phyloP scores from a whole-genome alignment of 2,797 vertebrate genomes.

The Rhyacichthys aspro region DNA sequence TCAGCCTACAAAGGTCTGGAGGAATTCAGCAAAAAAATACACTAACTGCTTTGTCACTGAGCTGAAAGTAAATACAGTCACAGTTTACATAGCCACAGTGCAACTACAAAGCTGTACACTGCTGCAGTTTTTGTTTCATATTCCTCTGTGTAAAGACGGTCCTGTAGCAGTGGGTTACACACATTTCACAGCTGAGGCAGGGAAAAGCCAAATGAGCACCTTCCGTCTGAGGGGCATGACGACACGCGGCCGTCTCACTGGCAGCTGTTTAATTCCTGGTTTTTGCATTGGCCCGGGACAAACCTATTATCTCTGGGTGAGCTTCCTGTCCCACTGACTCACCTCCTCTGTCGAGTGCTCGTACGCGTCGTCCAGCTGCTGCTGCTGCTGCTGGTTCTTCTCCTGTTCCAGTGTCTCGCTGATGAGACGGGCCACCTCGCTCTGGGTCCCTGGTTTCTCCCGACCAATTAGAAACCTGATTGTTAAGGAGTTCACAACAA shows the following conservation, averaged over 20 bases:
- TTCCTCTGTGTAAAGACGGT: conserved; percentile 29
- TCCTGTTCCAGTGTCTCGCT: conserved; percentile 94
- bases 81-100: conserved; percentile 15
- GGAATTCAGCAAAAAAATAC: conserved; percentile 1
- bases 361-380: conserved; percentile 84
- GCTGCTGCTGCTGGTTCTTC: conserved; percentile 78
- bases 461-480: conserved; percentile 91
- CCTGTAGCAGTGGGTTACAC: conserved; percentile 56
- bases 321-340: conserved; percentile 40
- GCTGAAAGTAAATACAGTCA: conserved; percentile 16
- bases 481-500: conserved; percentile 11
- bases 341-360: conserved; percentile 86
- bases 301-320: conserved; percentile 1
- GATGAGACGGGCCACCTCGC: conserved; percentile 92
- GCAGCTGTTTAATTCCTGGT: conserved; percentile 47
- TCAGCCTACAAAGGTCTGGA: conserved; percentile 9
- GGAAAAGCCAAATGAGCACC: conserved; percentile 34
- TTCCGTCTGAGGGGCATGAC: conserved; percentile 38
- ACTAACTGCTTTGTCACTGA: neutral
- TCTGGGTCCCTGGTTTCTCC: conserved; percentile 91
- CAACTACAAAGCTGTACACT: neutral
- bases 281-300: conserved; percentile 22
- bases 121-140: neutral
- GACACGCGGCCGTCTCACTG: conserved; percentile 50
- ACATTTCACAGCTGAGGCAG: conserved; percentile 65